A percentile compares a stretch with the other conserved stretches of the same genome.
phyloP scores from a whole-genome alignment of 92 coral and sea anemone genomes.

The Palythoa grandiflora region DNA sequence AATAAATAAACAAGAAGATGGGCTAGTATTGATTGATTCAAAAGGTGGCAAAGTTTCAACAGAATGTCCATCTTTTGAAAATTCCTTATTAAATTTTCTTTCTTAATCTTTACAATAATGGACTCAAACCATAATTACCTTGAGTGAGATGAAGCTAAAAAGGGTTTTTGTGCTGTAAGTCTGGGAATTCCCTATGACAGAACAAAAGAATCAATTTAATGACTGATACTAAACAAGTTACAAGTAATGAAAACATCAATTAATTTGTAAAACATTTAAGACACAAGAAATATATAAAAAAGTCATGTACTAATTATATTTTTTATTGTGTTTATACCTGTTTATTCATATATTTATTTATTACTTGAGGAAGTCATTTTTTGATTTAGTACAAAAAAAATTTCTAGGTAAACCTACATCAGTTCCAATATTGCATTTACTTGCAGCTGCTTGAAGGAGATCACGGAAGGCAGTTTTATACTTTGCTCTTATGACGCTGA shows the following conservation, averaged over 20 bases:
- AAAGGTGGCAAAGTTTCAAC: no score
- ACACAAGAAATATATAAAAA: not conserved
- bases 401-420: slow-evolving; percentile 60
- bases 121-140: not conserved
- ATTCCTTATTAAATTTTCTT: no score
- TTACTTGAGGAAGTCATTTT: not conserved
- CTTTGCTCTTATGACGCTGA: slow-evolving; percentile 90
- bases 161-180: not conserved
- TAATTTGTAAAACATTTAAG: not conserved
- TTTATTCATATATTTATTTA: not conserved
- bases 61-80: no score
- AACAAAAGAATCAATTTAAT: not conserved
- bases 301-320: not conserved
- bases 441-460: slow-evolving; percentile 91
- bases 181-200: slow-evolving; percentile 9
- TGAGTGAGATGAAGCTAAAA: not conserved
- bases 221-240: not conserved
- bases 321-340: not conserved
- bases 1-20: no score
- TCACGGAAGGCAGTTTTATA: slow-evolving; percentile 91
- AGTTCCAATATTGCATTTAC: slow-evolving; percentile 64
- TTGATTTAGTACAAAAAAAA: not conserved
- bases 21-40: no score
- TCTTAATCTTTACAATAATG: not conserved
- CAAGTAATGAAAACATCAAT: not conserved